Evolutionary conservation across 2,888 invertebrate genomes (phyloP), one percentile per base, ranked within the genome.

Genomic region (Camptogramma bilineatum): DNA sequence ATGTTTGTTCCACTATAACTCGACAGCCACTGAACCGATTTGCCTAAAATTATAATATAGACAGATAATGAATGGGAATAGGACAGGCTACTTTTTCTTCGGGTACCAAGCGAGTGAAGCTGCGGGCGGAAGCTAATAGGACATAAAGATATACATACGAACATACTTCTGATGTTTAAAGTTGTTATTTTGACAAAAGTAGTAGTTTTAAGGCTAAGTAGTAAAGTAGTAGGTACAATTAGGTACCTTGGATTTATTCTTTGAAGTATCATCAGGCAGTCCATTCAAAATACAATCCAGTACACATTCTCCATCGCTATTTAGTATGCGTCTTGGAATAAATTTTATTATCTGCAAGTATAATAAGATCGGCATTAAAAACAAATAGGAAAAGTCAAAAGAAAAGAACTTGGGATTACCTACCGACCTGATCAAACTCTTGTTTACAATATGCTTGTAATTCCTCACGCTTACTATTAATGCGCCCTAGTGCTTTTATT

Each of bases 271-370:
- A 68, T 88, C 86, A 17, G 83, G 73, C 21, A 90, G 72, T 52
- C 90, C 91, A 77, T 83, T 89, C 2, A 91, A 75, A 63, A 91
- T 72, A 71, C 85, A 88, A 64, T 88, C 83, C 42, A 91, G 68
- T 21, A 91, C 42, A 64, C 84, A 80, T 24, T 80, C 82, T 0
- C 88, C 91, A 75, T 91, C 91, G 57, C 83, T 86, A 63, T 82
- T 84, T 18, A 90, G 59, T 55, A 91, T 81, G 58, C 85, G 83
- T 19, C 82, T 78, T 1, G 88, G 80, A 68, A 92, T 76, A 65
- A 73, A 75, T 59, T 82, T 82, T 21, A 84, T 52, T 44, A 91
- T 83, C 91, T 91, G 76, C 28, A 82, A 79, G 47, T 64, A 62
- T 47, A 34, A 16, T 24, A 24, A 28, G 8, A 24, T 42, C 5